Evolutionary conservation across 2,113 vertebrate species (phyloP).

Genomic region (Electrona antarctica): DNA sequence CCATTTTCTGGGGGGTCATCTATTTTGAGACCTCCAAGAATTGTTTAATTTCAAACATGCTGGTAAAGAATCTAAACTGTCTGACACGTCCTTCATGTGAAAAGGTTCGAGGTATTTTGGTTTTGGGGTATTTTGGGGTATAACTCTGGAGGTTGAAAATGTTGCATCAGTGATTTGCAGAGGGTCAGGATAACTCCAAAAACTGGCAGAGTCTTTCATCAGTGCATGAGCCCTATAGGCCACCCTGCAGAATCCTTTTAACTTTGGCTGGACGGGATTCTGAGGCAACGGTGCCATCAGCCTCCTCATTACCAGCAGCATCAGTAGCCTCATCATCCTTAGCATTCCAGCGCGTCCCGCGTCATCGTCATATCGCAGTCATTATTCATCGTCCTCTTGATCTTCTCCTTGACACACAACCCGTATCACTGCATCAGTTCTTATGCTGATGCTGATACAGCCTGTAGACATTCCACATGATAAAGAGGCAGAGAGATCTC

Average conservation of each 20-base stretch:
- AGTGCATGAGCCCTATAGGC: too few relatives aligned
- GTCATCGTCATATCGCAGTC: conserved; percentile 41
- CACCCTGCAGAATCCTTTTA: conserved; percentile 6
- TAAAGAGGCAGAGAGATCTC: conserved; percentile 1
- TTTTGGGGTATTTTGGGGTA: too few relatives aligned
- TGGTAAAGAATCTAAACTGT: too few relatives aligned
- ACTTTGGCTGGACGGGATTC: conserved; percentile 36
- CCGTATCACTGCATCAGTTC: conserved; percentile 41
- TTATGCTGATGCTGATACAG: conserved; percentile 32
- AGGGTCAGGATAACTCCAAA: too few relatives aligned
- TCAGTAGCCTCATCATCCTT: conserved; percentile 38
- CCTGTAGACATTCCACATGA: conserved; percentile 34
- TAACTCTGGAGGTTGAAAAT: too few relatives aligned
- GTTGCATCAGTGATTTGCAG: too few relatives aligned
- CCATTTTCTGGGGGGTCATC: too few relatives aligned
- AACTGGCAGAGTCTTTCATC: too few relatives aligned
- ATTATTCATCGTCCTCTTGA: conserved; percentile 63
- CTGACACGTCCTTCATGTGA: too few relatives aligned
- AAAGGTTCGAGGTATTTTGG: too few relatives aligned
- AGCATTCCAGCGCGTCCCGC: conserved; percentile 22
- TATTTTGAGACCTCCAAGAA: too few relatives aligned
- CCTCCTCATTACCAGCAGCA: conserved; percentile 50
- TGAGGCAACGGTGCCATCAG: conserved; percentile 38
- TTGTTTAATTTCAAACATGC: too few relatives aligned
- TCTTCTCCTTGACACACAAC: conserved; percentile 47